Evolutionary conservation across 1,140 invertebrate species (phyloP), one percentile per base, ranked within the genome.

Genomic region (Drosophila pseudoobscura): DNA sequence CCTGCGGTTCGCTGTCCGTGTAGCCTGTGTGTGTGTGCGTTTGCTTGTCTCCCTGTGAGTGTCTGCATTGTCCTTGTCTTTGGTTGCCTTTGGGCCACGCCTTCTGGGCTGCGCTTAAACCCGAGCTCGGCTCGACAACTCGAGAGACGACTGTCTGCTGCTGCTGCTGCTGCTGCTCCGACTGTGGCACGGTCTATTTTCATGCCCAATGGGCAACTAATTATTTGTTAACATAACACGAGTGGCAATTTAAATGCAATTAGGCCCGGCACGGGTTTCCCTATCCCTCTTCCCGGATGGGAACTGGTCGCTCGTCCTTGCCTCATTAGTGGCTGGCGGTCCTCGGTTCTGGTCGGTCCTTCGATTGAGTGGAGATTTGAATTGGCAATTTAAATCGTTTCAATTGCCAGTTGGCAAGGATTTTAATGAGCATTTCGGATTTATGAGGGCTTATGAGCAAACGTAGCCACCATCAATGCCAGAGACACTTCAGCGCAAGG

Each of bases 231-330:
- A 85, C 83, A 85, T 85, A 85, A 85, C 82, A 85, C 82, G 78
- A 85, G 82, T 87, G 83, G 82, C 82, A 87, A 85, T 85, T 85
- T 87, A 85, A 85, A 85, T 85, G 82, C 82, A 85, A 85, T 85
- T 85, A 85, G 85, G 82, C 59, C 58, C 78, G 66, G 69, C 64
- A 46, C 54, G 63, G 77, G 63, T 46, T 20, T 43, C 44, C 4
- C 4, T 15, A 29, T 35, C 22, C 44, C 54, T 17, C 22, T 13
- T 41, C 29, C 50, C 45, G 11, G 11, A 39, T 39, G 35, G 4
- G 4, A 11, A 20, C 50, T 17, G 11, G 24, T 55, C 46, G 47
- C 43, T 73, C 20, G 46, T 31, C 46, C 58, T 52, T 58, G 61
- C 72, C 80, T 87, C 82, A 85, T 85, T 85, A 85, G 82, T 58